Conservation (phyloP, 2,113 vertebrate genomes). For the Chrysemys picta region DNA sequence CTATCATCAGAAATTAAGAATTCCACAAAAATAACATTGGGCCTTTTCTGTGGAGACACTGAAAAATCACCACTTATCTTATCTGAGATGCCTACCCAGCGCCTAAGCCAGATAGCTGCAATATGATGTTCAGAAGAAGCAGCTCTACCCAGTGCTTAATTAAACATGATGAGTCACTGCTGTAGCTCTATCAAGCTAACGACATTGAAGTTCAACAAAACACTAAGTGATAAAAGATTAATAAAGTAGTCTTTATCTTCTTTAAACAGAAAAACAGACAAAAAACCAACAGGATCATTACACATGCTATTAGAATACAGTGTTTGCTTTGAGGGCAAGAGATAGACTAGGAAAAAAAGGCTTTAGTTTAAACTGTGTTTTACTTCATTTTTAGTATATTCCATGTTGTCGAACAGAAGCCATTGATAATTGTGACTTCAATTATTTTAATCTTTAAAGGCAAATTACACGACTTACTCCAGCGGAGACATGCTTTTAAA, state of each 20-base stretch:
- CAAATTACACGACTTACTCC: slow-evolving; percentile 71
- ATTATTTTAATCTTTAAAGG: slow-evolving; percentile 72
- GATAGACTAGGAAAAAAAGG: background rate
- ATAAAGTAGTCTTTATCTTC: background rate
- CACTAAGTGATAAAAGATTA: background rate
- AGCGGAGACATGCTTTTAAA: slow-evolving; percentile 77
- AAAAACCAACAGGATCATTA: slow-evolving; percentile 11
- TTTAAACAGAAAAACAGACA: slow-evolving; percentile 4
- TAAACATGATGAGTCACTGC: background rate
- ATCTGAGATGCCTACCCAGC: background rate
- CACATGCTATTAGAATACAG: background rate
- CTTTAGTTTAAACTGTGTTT: background rate
- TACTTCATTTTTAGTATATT: slow-evolving; percentile 45
- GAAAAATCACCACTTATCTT: background rate
- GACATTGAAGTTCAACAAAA: background rate
- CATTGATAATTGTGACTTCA: slow-evolving; percentile 63
- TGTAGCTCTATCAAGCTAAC: background rate
- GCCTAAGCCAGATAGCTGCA: background rate
- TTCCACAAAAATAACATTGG: background rate
- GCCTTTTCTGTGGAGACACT: background rate
- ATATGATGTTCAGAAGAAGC: background rate
- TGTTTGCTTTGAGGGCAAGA: slow-evolving; percentile 29
- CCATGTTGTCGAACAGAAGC: slow-evolving; percentile 54
- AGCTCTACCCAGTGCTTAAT: background rate
- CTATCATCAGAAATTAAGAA: background rate